A percentile compares a stretch with the other conserved stretches of the same genome.
phyloP scores from a whole-genome alignment of 2,113 vertebrate genomes.

The Ellobius talpinus region DNA sequence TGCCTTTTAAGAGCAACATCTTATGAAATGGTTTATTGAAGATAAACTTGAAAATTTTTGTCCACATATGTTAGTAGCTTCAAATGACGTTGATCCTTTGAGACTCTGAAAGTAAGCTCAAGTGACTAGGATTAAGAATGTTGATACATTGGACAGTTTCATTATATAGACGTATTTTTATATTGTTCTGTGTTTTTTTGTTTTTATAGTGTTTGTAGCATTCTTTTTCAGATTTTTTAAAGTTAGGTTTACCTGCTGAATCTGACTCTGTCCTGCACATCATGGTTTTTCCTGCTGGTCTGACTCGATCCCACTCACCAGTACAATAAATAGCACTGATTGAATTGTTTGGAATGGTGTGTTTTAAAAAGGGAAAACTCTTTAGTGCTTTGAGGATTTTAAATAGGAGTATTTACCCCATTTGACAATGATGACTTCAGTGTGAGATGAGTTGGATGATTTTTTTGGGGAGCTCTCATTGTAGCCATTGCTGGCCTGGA shows the following conservation, averaged over 20 bases:
- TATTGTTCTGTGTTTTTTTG: not conserved
- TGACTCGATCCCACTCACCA: not conserved
- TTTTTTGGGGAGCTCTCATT: not conserved
- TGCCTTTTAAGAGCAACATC: slow-evolving; percentile 32
- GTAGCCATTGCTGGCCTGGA: not conserved
- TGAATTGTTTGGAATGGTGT: not conserved
- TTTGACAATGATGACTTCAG: slow-evolving; percentile 52
- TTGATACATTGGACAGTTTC: slow-evolving; percentile 1
- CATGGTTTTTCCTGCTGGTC: slow-evolving; percentile 39
- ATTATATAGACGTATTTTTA: slow-evolving; percentile 32
- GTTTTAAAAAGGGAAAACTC: not conserved
- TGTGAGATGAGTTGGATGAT: not conserved
- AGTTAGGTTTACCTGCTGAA: slow-evolving; percentile 1
- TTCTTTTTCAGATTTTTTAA: not conserved
- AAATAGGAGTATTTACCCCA: not conserved
- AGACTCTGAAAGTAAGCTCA: slow-evolving; percentile 39
- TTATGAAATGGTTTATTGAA: slow-evolving; percentile 35
- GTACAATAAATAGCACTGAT: not conserved
- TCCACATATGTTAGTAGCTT: slow-evolving; percentile 48
- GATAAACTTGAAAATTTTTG: not conserved
- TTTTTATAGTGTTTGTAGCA: not conserved
- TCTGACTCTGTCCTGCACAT: not conserved
- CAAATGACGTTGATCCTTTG: slow-evolving; percentile 22
- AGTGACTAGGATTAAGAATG: slow-evolving; percentile 32
- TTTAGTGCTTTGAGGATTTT: slow-evolving; percentile 59